Percentiles rank a stretch among this genome's conserved stretches.
These are phyloP conservation scores for Ichneumon xanthorius DNA, from an alignment of 2,888 invertebrate genomes.

Conservation along the genomic window DNA sequence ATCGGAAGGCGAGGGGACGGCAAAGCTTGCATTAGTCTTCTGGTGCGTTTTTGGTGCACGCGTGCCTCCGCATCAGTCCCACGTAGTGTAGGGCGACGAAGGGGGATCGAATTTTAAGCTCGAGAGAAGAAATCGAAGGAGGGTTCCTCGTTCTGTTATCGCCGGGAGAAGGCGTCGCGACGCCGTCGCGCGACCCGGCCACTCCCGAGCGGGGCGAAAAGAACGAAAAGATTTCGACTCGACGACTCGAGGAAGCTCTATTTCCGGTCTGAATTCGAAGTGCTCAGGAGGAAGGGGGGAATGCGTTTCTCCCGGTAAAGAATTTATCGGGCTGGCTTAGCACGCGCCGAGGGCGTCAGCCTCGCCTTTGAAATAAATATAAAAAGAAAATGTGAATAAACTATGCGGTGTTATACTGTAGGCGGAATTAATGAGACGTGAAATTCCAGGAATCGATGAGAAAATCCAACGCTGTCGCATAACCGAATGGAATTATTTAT, in stretches of 20 bases:
- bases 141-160: conserved; percentile 37
- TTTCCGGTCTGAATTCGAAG: conserved; percentile 75
- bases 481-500: not conserved
- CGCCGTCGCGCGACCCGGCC: conserved; percentile 8
- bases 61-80: conserved; percentile 14
- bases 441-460: not conserved
- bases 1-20: conserved; percentile 29
- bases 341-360: conserved; percentile 64
- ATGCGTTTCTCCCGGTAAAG: conserved; percentile 57
- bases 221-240: conserved; percentile 53
- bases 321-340: conserved; percentile 65
- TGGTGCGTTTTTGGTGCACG: conserved; percentile 20
- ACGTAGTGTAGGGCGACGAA: not conserved
- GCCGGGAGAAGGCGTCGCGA: conserved; percentile 11
- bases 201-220: conserved; percentile 26
- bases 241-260: conserved; percentile 75
- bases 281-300: conserved; percentile 31
- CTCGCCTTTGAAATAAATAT: conserved; percentile 43
- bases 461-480: not conserved
- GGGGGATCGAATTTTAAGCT: conserved; percentile 69
- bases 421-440: not conserved
- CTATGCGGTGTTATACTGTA: conserved; percentile 11
- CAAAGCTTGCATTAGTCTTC: conserved; percentile 7
- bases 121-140: conserved; percentile 69
- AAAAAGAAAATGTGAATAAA: conserved; percentile 53